phyloP scores from a whole-genome alignment of 2,113 vertebrate species.

The Nicator chloris region DNA sequence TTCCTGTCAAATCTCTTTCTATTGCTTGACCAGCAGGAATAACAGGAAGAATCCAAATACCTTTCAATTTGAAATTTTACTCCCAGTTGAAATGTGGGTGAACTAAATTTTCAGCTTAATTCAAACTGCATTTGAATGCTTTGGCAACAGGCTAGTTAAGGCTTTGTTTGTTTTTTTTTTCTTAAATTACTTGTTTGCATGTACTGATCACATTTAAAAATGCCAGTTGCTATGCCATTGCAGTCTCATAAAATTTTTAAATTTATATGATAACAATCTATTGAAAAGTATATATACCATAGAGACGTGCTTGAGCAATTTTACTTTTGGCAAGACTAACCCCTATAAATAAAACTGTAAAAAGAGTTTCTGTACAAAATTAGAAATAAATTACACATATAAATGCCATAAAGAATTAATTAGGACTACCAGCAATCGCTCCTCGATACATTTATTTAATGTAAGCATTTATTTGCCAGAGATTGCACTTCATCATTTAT shows the following conservation, averaged over 20 bases:
- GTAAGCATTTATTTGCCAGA: constrained; percentile 5
- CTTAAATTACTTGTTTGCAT: background rate
- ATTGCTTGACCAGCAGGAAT: background rate
- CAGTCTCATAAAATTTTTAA: background rate
- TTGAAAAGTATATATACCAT: background rate
- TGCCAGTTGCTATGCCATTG: background rate
- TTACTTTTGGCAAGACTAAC: background rate
- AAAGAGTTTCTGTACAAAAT: background rate
- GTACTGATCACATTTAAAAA: background rate
- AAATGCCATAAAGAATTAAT: constrained; percentile 1
- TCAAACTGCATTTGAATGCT: background rate
- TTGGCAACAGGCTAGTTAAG: background rate
- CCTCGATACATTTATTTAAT: background rate
- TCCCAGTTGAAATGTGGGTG: background rate
- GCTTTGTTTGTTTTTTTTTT: background rate
- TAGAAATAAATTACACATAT: background rate
- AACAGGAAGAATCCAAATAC: background rate
- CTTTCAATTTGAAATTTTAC: background rate
- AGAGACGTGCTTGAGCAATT: background rate
- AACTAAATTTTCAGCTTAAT: background rate
- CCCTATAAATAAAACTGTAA: background rate
- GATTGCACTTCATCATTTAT: constrained; percentile 57
- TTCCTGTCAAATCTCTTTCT: background rate
- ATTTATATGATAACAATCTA: background rate
- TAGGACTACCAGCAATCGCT: background rate